These are phyloP conservation scores for Nyctibius bracteatus DNA, from an alignment of 2,113 vertebrate genomes.

Conservation along the genomic window DNA sequence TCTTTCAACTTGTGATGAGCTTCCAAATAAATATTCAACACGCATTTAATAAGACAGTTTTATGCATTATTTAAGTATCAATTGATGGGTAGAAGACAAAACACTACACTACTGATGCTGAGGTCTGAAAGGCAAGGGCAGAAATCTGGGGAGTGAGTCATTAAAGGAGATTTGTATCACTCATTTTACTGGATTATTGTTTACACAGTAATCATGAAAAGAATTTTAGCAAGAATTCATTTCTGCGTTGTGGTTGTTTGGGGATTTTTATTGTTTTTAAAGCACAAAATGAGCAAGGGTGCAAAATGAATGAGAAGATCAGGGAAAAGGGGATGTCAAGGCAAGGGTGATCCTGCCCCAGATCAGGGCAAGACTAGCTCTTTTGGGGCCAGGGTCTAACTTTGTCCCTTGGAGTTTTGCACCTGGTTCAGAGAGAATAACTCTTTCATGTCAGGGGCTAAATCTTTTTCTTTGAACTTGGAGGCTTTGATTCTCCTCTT, in stretches of 20 bases:
- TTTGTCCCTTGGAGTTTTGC: not conserved
- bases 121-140: slow-evolving; percentile 43
- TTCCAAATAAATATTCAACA: slow-evolving; percentile 68
- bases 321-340: not conserved
- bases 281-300: not conserved
- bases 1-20: slow-evolving; percentile 67
- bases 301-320: not conserved
- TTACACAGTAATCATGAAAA: not conserved
- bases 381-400: not conserved
- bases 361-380: not conserved
- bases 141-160: not conserved
- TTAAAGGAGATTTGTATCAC: slow-evolving; percentile 20
- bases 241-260: not conserved
- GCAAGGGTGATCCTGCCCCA: not conserved
- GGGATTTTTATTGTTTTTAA: not conserved
- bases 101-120: not conserved
- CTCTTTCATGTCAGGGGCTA: too few species aligned
- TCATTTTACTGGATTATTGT: slow-evolving; percentile 4
- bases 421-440: not conserved
- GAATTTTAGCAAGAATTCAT: not conserved
- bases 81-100: slow-evolving; percentile 37
- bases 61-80: slow-evolving; percentile 71
- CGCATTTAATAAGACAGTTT: slow-evolving; percentile 68
- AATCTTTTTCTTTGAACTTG: not conserved
- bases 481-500: not conserved